Percentiles rank a stretch among this genome's conserved stretches.
Evolutionary conservation across 2,888 invertebrate species (phyloP).

Genomic region (Rhingia campestris): DNA sequence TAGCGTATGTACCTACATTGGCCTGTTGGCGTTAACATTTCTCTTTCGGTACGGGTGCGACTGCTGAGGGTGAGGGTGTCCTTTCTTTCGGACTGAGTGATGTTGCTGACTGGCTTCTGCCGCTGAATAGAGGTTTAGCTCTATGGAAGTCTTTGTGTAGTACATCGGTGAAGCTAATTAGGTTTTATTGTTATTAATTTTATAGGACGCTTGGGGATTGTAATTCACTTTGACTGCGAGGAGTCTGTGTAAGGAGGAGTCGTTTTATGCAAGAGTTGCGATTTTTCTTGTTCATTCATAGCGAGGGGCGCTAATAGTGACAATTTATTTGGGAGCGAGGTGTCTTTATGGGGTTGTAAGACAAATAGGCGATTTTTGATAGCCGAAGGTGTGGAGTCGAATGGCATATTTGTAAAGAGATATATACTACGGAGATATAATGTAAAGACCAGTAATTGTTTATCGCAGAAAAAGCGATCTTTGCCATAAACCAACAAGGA

Average conservation of each 20-base stretch:
- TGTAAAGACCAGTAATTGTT: too few relatives aligned
- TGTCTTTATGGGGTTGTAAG: slow-evolving; percentile 57
- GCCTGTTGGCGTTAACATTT: slow-evolving; percentile 53
- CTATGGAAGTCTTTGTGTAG: slow-evolving; percentile 10
- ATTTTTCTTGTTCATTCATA: slow-evolving; percentile 17
- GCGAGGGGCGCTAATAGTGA: slow-evolving; percentile 49
- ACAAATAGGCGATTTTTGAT: slow-evolving; percentile 33
- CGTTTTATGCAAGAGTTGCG: slow-evolving; percentile 42
- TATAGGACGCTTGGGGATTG: slow-evolving; percentile 61
- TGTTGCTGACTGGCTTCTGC: slow-evolving; percentile 57
- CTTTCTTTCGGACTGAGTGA: slow-evolving; percentile 45
- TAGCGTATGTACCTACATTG: slow-evolving; percentile 16
- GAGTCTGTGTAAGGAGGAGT: slow-evolving; percentile 1
- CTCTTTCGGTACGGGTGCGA: slow-evolving; percentile 34
- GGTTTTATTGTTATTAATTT: slow-evolving; percentile 74
- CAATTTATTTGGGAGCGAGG: slow-evolving; percentile 56
- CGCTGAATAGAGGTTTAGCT: background rate
- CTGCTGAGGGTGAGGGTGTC: slow-evolving; percentile 5
- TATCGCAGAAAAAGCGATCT: too few relatives aligned
- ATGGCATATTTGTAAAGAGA: too few relatives aligned
- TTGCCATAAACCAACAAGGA: too few relatives aligned
- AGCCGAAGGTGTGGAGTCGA: background rate
- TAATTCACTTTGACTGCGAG: slow-evolving; percentile 61
- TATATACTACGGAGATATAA: too few relatives aligned
- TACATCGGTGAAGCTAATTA: slow-evolving; percentile 66